Evolutionary conservation across 2,797 vertebrate genomes (phyloP), one percentile per base, ranked within the genome.

Genomic region (Ctenosaura bakeri): DNA sequence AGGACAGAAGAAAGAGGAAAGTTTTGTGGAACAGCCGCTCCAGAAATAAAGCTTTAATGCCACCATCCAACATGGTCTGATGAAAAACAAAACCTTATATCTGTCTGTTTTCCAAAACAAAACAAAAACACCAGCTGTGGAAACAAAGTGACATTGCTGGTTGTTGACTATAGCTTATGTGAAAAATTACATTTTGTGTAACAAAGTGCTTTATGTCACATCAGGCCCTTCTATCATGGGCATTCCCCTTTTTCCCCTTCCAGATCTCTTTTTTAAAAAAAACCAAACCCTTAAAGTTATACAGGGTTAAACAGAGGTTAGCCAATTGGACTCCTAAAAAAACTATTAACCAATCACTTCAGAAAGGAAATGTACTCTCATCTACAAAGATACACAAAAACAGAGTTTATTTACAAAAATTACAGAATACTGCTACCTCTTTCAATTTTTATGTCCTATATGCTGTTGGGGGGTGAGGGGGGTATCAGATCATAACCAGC

Each of bases 391-490:
- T 32, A 71, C 78, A 79, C 20, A 76, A 59, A 54, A 54, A 13
- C 50, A 46, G 64, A 18, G 32, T 83, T 88, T 73, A 80, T 90
- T 90, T 62, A 90, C 83, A 90, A 83, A 50, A 82, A 66, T 86
- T 83, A 42, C 76, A 83, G 32, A 64, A 82, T 59, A 59, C 52
- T 16, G 22, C 38, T 12, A 14, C 24, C 16, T 35, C 38, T 84
- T 46, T 64, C 79, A 29, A 3, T 32, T 54, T 26, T 38, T 32
- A 73, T 42, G n/a, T 59, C 18, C 38, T 26, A 20, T 83, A 42
- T 32, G 62, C 13, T 22, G 1, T 69, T 29, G 77, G 38, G 3
- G 29, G 81, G 46, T 56, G 59, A 64, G 77, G 29, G 3, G 29
- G 81, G 46, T 71, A 73, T 64, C 10, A 79, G 46, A 54, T 32